phyloP scores from a whole-genome alignment of 2,113 vertebrate species.

The Hippoglossus stenolepis region DNA sequence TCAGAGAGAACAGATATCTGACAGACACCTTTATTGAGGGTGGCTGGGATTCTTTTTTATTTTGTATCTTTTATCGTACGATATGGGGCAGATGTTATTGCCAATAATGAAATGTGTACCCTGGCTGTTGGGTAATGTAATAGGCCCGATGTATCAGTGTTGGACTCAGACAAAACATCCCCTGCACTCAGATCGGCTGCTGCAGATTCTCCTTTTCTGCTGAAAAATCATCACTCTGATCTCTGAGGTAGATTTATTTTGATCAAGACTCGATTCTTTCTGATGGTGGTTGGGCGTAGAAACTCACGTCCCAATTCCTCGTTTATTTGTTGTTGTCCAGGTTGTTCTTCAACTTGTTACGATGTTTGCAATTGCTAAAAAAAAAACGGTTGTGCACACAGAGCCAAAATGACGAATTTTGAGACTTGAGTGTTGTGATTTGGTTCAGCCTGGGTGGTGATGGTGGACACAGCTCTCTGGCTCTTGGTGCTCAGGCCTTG shows the following conservation, averaged over 20 bases:
- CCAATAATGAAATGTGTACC: conserved; percentile 47
- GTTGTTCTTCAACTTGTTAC: conserved; percentile 24
- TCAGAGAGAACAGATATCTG: conserved; percentile 28
- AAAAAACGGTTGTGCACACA: no score
- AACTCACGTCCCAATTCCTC: conserved; percentile 51
- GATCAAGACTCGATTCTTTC: conserved; percentile 57
- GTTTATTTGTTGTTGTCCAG: conserved; percentile 33
- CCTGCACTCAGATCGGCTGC: conserved; percentile 14
- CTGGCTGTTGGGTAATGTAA: conserved; percentile 45
- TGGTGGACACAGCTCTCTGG: conserved; percentile 44
- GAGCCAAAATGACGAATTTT: no score
- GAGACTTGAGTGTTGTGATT: conserved; percentile 14
- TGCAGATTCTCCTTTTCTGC: conserved; percentile 58
- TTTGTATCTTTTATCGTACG: conserved; percentile 22
- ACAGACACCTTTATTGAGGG: conserved; percentile 61
- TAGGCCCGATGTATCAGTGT: conserved; percentile 37
- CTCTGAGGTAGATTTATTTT: conserved; percentile 64
- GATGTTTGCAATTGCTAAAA: no score
- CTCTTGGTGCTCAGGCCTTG: conserved; percentile 12
- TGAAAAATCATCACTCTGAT: conserved; percentile 71
- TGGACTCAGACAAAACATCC: conserved; percentile 32
- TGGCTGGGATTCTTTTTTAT: conserved; percentile 3
- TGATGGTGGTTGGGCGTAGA: conserved; percentile 43
- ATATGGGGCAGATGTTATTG: conserved; percentile 48
- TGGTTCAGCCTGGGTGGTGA: conserved; percentile 38